Evolutionary conservation across 2,113 vertebrate genomes (phyloP).

Genomic region (Onychostruthus taczanowskii): DNA sequence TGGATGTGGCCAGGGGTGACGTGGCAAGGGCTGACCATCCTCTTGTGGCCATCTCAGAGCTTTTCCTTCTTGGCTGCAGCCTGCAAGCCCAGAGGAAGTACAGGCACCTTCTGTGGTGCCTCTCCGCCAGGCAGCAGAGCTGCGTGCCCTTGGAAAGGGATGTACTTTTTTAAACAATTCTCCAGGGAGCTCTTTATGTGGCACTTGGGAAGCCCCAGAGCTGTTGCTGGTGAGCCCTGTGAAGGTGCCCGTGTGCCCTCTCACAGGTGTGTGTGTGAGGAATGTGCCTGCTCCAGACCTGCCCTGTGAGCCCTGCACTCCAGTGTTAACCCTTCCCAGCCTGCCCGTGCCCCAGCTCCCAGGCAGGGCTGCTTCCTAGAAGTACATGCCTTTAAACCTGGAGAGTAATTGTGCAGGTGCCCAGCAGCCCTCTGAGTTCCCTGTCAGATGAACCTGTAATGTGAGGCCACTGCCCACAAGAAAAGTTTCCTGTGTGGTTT

Average conservation of each 20-base stretch:
- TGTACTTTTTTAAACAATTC: background rate
- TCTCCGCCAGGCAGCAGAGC: background rate
- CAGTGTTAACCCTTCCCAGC: background rate
- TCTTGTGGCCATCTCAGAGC: background rate
- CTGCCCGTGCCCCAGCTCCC: background rate
- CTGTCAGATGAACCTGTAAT: background rate
- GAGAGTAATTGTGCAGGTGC: background rate
- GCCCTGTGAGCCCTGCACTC: background rate
- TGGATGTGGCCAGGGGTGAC: background rate
- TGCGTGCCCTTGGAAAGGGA: background rate
- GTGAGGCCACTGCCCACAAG: background rate
- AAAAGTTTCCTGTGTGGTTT: background rate
- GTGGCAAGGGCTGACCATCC: background rate
- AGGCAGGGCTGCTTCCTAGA: background rate
- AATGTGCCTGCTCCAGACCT: constrained; percentile 18
- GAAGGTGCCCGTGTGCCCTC: background rate
- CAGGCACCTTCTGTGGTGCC: fast-evolving
- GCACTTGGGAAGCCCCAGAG: background rate
- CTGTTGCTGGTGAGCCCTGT: background rate
- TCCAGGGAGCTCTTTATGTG: background rate
- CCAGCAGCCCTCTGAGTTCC: background rate
- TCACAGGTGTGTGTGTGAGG: constrained; percentile 22
- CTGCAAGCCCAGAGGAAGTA: background rate
- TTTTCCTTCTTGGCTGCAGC: background rate
- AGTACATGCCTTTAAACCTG: background rate